Evolutionary conservation across 2,888 invertebrate species (phyloP), one percentile per base, ranked within the genome.

Genomic region (Crocallis elinguaria): DNA sequence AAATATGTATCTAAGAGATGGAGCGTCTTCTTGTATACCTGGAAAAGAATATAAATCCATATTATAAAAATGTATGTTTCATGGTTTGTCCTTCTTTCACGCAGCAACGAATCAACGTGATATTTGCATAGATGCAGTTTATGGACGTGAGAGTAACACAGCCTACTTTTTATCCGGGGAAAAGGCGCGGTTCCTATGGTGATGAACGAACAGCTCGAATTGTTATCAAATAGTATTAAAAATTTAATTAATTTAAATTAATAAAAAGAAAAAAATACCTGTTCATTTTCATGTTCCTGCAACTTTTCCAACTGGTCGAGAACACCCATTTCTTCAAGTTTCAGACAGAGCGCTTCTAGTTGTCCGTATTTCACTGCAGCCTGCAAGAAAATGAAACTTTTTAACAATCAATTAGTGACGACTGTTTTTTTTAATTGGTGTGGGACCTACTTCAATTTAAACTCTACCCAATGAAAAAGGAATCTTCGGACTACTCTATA

Each of bases 301-400:
- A 99, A 86, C 1, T 89, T 89, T 79, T 99, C 99, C 41, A 99
- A 94, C 76, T 95, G 96, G 79, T 99, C 99, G 43, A 99, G 87
- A 9, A 97, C 97, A 0, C 97, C 98, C 56, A 95, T 94, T 84
- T 98, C 98, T 82, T 99, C 99, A 42, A 99, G 93, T 86, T 95
- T 94, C 19, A 96, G 79, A 46, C 96, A 96, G 0, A 98, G 92
- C 11, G 93, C 92, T 4, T 98, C 96, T 1, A 94, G 88, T 75
- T 97, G 95, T 1, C 95, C 95, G 57, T 94, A 92, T 73, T 95
- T 95, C 27, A 94, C 94, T 0, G 98, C 97, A 49, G 95, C 95
- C 94, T 95, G 76, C 0, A 82, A 79, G 3, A 2, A 43, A 41
- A n/a, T n/a, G n/a, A n/a, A n/a, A n/a, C n/a, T n/a, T n/a, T n/a